phyloP scores from a whole-genome alignment of 2,797 vertebrate species.

The Schizothorax lantsangensis region DNA sequence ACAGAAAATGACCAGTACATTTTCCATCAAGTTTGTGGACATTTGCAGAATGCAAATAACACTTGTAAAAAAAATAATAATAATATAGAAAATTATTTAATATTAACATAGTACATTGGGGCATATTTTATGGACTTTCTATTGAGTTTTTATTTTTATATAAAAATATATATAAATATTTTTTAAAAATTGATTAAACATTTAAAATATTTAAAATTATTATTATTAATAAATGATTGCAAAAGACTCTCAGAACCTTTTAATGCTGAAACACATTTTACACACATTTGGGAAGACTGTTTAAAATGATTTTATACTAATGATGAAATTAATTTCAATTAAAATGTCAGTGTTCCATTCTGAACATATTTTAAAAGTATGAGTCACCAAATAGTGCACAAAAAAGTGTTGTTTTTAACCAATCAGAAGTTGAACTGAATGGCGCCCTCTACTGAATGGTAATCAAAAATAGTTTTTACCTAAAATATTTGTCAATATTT shows the following conservation, averaged over 20 bases:
- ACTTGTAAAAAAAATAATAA: background rate
- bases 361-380: background rate
- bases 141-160: background rate
- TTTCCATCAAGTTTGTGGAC: background rate
- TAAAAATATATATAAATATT: background rate
- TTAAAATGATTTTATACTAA: background rate
- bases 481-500: background rate
- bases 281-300: background rate
- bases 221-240: background rate
- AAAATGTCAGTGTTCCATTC: background rate
- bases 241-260: background rate
- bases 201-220: background rate
- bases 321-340: background rate
- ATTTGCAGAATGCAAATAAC: background rate
- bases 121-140: background rate
- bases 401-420: background rate
- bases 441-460: conserved; percentile 54
- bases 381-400: background rate
- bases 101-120: background rate
- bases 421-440: conserved; percentile 14
- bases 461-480: background rate
- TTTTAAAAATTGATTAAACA: background rate
- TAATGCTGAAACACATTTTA: background rate
- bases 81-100: background rate
- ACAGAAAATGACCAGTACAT: background rate